Percentiles rank a stretch among this genome's conserved stretches.
Evolutionary conservation across 2,797 vertebrate genomes (phyloP).

Genomic region (Anabas testudineus): DNA sequence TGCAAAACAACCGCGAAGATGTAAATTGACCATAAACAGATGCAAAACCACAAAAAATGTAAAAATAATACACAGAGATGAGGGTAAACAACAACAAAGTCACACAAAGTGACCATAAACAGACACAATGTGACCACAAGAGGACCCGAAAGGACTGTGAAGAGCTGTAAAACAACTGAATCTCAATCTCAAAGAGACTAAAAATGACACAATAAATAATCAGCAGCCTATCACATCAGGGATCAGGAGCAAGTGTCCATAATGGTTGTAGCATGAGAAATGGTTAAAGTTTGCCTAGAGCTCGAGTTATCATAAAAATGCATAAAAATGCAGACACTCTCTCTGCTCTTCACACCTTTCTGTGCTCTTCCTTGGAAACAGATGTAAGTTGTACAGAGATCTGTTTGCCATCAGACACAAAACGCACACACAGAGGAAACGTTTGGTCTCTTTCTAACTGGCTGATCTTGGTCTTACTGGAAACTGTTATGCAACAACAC

Average conservation of each 20-base stretch:
- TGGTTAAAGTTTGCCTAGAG: conserved; percentile 10
- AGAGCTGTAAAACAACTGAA: too few relatives aligned
- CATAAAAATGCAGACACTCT: neutral
- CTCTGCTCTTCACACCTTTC: neutral
- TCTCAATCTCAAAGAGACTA: too few relatives aligned
- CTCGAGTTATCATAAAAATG: neutral
- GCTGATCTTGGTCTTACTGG: neutral
- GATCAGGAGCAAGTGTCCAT: too few relatives aligned
- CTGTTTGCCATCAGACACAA: conserved; percentile 47
- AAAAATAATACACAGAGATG: too few relatives aligned
- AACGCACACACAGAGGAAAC: neutral
- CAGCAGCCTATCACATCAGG: too few relatives aligned
- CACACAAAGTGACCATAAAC: too few relatives aligned
- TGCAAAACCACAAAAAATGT: too few relatives aligned
- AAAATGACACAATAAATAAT: too few relatives aligned
- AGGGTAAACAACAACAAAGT: too few relatives aligned
- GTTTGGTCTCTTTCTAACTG: neutral
- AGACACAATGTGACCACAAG: too few relatives aligned
- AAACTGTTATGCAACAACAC: conserved; percentile 24
- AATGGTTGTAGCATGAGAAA: neutral
- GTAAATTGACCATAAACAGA: neutral
- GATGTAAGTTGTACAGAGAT: conserved; percentile 10
- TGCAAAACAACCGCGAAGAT: neutral
- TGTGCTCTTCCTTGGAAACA: conserved; percentile 9
- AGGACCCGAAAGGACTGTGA: too few relatives aligned